Percentiles rank a stretch among this genome's conserved stretches.
These are phyloP conservation scores for Atherinomorus stipes DNA, from an alignment of 2,113 vertebrate species.

Conservation along the genomic window DNA sequence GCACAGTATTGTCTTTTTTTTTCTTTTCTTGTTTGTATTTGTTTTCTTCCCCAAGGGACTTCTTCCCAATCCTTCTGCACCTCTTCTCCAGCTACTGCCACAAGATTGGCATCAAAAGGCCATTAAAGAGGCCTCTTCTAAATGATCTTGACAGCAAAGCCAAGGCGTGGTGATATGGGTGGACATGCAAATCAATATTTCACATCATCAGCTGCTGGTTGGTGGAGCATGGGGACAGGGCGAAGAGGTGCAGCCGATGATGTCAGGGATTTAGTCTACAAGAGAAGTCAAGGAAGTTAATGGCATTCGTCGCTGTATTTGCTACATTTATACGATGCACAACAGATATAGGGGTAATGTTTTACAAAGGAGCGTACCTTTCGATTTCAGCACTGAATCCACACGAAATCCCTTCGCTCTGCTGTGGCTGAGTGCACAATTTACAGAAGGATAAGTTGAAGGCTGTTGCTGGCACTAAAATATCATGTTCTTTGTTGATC, in stretches of 20 bases:
- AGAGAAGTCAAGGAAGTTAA: constrained; percentile 25
- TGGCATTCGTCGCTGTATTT: constrained; percentile 21
- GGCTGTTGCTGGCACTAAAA: constrained; percentile 39
- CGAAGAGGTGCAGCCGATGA: constrained; percentile 42
- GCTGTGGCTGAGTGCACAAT: constrained; percentile 18
- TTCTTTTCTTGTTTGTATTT: constrained; percentile 31
- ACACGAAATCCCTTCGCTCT: constrained; percentile 1
- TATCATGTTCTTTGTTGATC: constrained; percentile 62
- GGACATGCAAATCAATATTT: constrained; percentile 85
- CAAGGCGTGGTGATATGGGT: constrained; percentile 74
- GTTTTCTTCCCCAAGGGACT: constrained; percentile 37
- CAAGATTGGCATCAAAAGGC: constrained; percentile 69
- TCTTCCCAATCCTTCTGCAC: constrained; percentile 20
- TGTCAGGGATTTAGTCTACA: constrained; percentile 55
- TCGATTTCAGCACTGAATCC: constrained; percentile 8
- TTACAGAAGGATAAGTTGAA: constrained; percentile 37
- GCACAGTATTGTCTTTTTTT: constrained; percentile 15
- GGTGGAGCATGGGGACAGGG: constrained; percentile 60
- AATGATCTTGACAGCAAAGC: constrained; percentile 80
- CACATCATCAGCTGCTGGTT: constrained; percentile 74
- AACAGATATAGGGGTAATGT: constrained; percentile 11
- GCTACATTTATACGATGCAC: constrained; percentile 8
- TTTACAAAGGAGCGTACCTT: background rate
- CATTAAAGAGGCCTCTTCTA: constrained; percentile 69
- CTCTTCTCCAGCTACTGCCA: constrained; percentile 52